phyloP scores from a whole-genome alignment of 2,888 invertebrate species.

The Volucella zonaria region DNA sequence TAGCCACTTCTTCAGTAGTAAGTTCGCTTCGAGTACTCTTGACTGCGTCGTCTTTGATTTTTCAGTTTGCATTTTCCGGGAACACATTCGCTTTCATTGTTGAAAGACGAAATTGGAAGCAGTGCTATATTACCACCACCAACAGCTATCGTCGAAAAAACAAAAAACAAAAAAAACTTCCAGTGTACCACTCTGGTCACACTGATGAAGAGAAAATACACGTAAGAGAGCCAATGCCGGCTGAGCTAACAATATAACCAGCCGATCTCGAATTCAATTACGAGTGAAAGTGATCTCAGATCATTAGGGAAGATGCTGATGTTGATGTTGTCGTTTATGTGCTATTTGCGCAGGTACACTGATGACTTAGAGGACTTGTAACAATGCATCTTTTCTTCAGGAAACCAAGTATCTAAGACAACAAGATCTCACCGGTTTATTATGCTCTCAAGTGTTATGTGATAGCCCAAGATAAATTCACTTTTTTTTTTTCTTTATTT shows the following conservation, averaged over 20 bases:
- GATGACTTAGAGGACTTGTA: too few species aligned
- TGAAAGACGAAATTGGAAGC: conserved; percentile 29
- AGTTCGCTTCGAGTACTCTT: not conserved
- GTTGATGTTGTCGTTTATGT: not conserved
- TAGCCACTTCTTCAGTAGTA: not conserved
- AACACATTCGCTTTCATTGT: conserved; percentile 67
- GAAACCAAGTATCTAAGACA: conserved; percentile 11
- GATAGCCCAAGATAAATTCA: not conserved
- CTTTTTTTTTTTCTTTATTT: not conserved
- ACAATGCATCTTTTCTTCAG: not conserved
- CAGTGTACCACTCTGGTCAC: not conserved
- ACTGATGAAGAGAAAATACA: conserved; percentile 29
- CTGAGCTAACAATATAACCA: not conserved
- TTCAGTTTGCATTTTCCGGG: conserved; percentile 49
- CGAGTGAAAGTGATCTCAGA: conserved; percentile 61
- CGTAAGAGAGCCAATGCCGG: conserved; percentile 8
- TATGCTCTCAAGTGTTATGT: conserved; percentile 8
- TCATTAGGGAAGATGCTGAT: not conserved
- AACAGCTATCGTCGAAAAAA: too few species aligned
- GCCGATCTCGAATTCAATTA: not conserved
- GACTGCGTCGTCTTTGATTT: conserved; percentile 44
- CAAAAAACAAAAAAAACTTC: too few species aligned
- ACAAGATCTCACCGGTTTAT: not conserved
- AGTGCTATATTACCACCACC: too few species aligned
- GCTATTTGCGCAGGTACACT: too few species aligned